phyloP scores from a whole-genome alignment of 2,113 vertebrate species.

The Mesoclemmys tuberculata region DNA sequence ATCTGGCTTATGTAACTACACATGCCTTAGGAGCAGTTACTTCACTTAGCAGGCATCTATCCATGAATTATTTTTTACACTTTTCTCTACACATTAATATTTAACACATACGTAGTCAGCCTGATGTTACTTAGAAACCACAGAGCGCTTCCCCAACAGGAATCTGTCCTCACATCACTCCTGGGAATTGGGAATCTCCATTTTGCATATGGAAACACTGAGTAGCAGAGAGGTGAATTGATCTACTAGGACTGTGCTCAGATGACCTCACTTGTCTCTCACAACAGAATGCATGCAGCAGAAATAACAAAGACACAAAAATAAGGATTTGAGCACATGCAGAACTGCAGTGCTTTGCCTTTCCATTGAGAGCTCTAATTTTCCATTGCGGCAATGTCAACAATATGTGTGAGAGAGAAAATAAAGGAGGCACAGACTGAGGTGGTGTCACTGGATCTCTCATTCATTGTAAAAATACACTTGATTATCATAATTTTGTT shows the following conservation, averaged over 20 bases:
- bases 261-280: neutral
- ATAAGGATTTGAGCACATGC: neutral
- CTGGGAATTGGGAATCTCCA: neutral
- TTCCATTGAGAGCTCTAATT: neutral
- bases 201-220: neutral
- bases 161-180: neutral
- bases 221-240: neutral
- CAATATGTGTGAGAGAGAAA: neutral
- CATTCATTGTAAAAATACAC: neutral
- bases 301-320: neutral
- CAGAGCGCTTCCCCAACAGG: neutral
- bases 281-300: neutral
- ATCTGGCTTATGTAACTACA: rapidly evolving
- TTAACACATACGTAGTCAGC: neutral
- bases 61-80: neutral
- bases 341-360: neutral
- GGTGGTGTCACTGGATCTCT: neutral
- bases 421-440: neutral
- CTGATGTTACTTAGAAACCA: neutral
- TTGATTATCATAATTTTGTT: neutral
- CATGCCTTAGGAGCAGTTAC: neutral
- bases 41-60: neutral
- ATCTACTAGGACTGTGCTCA: neutral
- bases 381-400: neutral
- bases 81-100: neutral